These are phyloP conservation scores for Octomys mimax DNA, from an alignment of 2,797 vertebrate genomes.

Conservation along the genomic window DNA sequence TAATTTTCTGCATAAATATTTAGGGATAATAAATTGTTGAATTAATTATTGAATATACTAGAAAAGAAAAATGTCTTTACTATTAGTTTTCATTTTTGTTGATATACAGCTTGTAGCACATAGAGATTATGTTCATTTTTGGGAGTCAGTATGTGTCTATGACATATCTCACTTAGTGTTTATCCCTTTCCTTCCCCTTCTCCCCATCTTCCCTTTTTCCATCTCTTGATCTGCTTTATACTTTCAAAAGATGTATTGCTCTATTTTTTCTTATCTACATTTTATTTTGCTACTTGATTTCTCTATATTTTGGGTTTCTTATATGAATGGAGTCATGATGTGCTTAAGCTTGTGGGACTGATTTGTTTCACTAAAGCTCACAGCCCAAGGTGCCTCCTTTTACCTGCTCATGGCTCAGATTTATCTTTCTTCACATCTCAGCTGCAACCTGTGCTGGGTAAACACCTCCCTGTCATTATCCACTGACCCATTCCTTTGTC, in stretches of 20 bases:
- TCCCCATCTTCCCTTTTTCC: too few species aligned
- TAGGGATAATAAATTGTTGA: background rate
- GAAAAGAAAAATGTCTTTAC: background rate
- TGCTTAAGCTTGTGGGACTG: too few species aligned
- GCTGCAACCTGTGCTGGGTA: background rate
- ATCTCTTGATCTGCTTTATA: background rate
- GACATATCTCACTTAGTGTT: background rate
- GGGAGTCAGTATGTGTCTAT: background rate
- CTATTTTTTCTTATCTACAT: background rate
- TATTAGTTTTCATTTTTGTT: background rate
- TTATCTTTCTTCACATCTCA: background rate
- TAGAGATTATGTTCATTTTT: background rate
- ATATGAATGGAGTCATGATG: too few species aligned
- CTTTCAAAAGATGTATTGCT: background rate
- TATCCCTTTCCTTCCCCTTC: background rate
- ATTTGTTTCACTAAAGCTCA: background rate
- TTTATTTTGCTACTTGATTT: background rate
- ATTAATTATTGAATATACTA: background rate
- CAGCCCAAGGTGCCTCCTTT: too few species aligned
- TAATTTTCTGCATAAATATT: rapidly evolving
- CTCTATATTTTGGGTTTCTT: too few species aligned
- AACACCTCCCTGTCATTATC: background rate
- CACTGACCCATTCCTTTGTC: background rate
- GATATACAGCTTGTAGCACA: background rate
- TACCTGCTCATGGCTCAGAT: too few species aligned